phyloP scores from a whole-genome alignment of 2,797 vertebrate genomes.

The Antennarius maculatus region DNA sequence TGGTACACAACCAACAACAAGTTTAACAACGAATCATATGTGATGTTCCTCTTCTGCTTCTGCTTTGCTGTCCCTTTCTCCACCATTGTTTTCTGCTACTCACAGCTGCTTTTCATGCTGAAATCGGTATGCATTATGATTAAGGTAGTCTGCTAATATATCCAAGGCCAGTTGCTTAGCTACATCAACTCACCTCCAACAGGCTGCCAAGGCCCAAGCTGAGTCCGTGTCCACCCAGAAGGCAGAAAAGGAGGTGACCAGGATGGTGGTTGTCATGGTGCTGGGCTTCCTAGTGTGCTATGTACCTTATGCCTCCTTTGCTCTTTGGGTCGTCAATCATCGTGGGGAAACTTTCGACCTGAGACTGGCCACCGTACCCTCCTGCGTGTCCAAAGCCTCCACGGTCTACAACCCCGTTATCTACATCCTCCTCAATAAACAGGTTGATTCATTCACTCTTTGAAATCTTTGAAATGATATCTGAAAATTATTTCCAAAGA shows the following conservation, averaged over 20 bases:
- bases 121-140: constrained; percentile 57
- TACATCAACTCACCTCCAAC: background rate
- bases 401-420: constrained; percentile 83
- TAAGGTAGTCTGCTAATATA: too few species aligned
- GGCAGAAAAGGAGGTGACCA: constrained; percentile 83
- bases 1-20: constrained; percentile 82
- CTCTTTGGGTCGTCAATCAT: constrained; percentile 77
- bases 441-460: constrained; percentile 49
- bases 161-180: too few species aligned
- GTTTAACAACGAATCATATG: constrained; percentile 81
- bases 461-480: background rate
- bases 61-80: constrained; percentile 81
- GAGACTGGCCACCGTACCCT: constrained; percentile 78
- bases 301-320: constrained; percentile 76
- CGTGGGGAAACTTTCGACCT: constrained; percentile 76
- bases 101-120: constrained; percentile 80
- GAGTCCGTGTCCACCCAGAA: constrained; percentile 84
- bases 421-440: constrained; percentile 78
- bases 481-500: constrained; percentile 3
- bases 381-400: constrained; percentile 81
- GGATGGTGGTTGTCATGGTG: constrained; percentile 85
- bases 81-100: constrained; percentile 81
- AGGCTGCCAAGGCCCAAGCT: constrained; percentile 82
- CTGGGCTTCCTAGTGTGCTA: constrained; percentile 82
- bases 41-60: constrained; percentile 84